Base-by-base conservation (phyloP, 2,113 vertebrate species). In the Pedetes capensis region DNA sequence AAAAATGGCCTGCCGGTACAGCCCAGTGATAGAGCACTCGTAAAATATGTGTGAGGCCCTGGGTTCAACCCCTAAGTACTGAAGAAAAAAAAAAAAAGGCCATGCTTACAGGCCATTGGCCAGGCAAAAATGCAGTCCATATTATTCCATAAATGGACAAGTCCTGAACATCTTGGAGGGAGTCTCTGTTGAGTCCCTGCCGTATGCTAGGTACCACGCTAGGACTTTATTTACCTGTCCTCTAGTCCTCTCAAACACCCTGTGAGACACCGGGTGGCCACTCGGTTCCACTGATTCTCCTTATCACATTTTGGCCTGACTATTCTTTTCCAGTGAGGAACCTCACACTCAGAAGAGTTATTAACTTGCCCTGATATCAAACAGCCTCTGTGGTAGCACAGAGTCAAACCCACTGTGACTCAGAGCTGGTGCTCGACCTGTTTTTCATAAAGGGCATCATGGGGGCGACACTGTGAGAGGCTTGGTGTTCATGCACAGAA, bases 401-500 rank as follows among this genome's bases (percentile, higher is more conserved):
- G 42, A 59, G 16, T 63, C 27, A 78, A 68, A 69, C 8, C 13
- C 39, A 20, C 42, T 57, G 23, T 79, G 47, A n/a, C 51, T 78
- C 53, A 20, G n/a, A 71, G 47, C 47, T 79, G 64, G 34, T 23
- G n/a, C 17, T 44, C 42, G 5, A 37, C 23, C 7, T 10, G 12
- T 37, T 23, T 71, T 42, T 63, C 69, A 82, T 12, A 42, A 78
- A 88, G 18, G 66, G 16, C 51, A 47, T 69, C 61, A 75, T 22
- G 0, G 42, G 74, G 72, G 25, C 8, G 14, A 79, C 29, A 20
- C 34, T 49, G 34, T 8, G 39, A 95, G 53, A 95, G 53, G 18
- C 18, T 22, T 23, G 17, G 66, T 2, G 4, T 42, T 27, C 1
- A 0, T 13, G 2, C 16, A 61, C 14, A 5, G 1, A 0, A 7